A percentile compares a stretch with the other conserved stretches of the same genome.
These are phyloP conservation scores for Isotomurus palustris DNA, from an alignment of 2,888 invertebrate species.

Conservation along the genomic window DNA sequence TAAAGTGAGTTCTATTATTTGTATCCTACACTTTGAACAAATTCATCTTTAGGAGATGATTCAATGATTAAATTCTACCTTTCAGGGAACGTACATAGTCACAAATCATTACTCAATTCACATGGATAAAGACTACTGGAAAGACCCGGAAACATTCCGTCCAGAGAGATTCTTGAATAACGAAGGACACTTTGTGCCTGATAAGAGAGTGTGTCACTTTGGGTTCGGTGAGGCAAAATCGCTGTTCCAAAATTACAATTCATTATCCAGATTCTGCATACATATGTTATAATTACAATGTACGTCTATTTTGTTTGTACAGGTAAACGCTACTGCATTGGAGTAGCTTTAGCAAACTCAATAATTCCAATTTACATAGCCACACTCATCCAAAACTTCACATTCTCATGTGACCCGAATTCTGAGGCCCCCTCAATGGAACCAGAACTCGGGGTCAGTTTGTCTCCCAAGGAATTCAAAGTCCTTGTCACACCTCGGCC, in stretches of 20 bases:
- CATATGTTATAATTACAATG: too few relatives aligned
- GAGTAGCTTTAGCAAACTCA: not conserved
- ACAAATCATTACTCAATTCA: conserved; percentile 29
- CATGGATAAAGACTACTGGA: conserved; percentile 24
- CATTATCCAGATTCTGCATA: too few relatives aligned
- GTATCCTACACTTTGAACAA: not conserved
- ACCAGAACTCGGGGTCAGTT: not conserved
- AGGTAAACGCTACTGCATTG: conserved; percentile 4
- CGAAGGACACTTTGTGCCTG: conserved; percentile 27
- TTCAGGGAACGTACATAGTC: conserved; percentile 12
- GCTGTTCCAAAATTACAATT: too few relatives aligned
- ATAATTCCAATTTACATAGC: not conserved
- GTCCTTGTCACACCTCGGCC: not conserved
- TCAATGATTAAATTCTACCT: not conserved
- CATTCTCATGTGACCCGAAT: not conserved
- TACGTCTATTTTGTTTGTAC: too few relatives aligned
- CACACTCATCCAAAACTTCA: not conserved
- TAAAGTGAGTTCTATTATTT: conserved; percentile 18
- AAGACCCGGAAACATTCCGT: conserved; percentile 23
- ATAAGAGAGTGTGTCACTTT: conserved; percentile 29
- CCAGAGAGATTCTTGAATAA: conserved; percentile 30
- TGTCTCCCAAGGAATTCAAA: not conserved
- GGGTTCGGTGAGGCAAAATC: conserved; percentile 32
- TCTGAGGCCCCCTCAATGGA: not conserved
- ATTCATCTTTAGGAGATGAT: not conserved